A percentile compares a stretch with the other conserved stretches of the same genome.
Evolutionary conservation across 2,888 invertebrate genomes (phyloP).

Genomic region (Zygaena filipendulae): DNA sequence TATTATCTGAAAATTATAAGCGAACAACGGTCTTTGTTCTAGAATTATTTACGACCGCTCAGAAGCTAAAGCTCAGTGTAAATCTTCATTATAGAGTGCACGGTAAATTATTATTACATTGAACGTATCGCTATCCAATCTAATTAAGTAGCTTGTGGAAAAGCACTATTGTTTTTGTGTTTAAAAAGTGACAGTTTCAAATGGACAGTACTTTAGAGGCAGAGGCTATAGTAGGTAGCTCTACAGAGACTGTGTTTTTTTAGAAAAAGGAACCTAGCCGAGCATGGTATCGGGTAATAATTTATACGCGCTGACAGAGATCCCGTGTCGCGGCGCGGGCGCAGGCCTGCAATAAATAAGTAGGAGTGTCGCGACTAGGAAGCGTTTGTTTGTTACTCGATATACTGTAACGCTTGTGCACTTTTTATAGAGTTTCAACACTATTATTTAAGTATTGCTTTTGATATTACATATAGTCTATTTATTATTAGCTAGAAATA

Average conservation of each 20-base stretch:
- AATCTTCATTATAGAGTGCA: constrained; percentile 52
- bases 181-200: too few species aligned
- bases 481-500: too few species aligned
- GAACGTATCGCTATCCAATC: constrained; percentile 40
- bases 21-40: constrained; percentile 38
- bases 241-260: constrained; percentile 2
- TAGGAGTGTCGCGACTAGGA: constrained; percentile 34
- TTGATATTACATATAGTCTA: too few species aligned
- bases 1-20: constrained; percentile 49
- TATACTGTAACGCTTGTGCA: constrained; percentile 37
- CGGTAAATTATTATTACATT: constrained; percentile 45
- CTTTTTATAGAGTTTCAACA: constrained; percentile 27
- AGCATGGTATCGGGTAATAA: constrained; percentile 32
- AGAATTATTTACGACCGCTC: constrained; percentile 24
- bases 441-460: too few species aligned
- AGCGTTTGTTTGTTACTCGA: constrained; percentile 34
- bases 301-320: constrained; percentile 42
- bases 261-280: constrained; percentile 23
- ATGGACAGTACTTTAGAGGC: too few species aligned
- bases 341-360: constrained; percentile 40
- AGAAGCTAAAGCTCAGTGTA: constrained; percentile 32
- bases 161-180: too few species aligned
- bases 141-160: constrained; percentile 24
- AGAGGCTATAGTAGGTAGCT: too few species aligned
- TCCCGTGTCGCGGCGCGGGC: constrained; percentile 34